Evolutionary conservation across 2,888 invertebrate genomes (phyloP).

Genomic region (Dolichomitus sp.): DNA sequence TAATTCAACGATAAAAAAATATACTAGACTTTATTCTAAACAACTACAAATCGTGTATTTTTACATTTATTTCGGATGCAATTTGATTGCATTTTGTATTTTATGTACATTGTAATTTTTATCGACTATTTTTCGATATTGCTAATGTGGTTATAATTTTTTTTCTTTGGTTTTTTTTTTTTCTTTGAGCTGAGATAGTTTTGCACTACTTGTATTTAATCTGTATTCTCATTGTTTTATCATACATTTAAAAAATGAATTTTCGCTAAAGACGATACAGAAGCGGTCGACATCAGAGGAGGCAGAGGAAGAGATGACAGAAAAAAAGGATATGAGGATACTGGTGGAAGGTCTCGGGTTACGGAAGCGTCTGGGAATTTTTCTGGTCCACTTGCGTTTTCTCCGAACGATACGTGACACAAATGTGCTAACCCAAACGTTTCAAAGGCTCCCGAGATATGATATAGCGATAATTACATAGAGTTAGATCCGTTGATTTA

Average conservation of each 20-base stretch:
- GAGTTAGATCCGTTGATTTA: conserved; percentile 51
- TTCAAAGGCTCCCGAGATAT: conserved; percentile 9
- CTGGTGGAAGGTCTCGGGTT: conserved; percentile 61
- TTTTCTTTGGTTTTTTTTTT: background rate
- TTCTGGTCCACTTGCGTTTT: conserved; percentile 65
- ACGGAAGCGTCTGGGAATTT: conserved; percentile 73
- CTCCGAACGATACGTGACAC: conserved; percentile 63
- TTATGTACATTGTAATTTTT: no score
- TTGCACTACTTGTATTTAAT: background rate
- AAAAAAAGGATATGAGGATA: conserved; percentile 23
- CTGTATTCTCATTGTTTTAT: background rate
- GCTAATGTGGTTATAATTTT: background rate
- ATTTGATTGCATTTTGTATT: no score
- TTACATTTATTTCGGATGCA: no score
- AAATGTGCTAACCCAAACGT: conserved; percentile 31
- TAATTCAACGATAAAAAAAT: background rate
- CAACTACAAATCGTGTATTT: no score
- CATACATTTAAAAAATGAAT: background rate
- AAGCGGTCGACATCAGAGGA: conserved; percentile 20
- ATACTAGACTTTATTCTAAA: no score
- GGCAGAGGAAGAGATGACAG: conserved; percentile 17
- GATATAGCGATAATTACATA: conserved; percentile 22
- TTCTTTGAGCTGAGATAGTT: background rate
- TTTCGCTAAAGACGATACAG: background rate
- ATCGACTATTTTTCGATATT: no score